Evolutionary conservation across 1,140 invertebrate species (phyloP), one percentile per base, ranked within the genome.

Genomic region (Zelostemma sp.): DNA sequence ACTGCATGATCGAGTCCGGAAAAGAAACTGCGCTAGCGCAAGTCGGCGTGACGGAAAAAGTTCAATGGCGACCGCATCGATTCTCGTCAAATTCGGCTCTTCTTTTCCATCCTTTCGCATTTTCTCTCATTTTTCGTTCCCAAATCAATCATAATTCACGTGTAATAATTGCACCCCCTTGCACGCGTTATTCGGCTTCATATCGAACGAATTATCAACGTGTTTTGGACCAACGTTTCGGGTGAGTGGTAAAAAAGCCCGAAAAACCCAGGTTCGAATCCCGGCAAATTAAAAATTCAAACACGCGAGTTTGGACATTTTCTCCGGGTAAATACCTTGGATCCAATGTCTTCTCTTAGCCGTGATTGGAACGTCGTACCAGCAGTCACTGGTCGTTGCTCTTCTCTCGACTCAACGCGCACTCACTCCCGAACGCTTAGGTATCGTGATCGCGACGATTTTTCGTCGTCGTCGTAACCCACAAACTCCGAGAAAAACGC

Each of bases 401-500:
- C 43, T 19, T 46, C 16, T 25, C 2, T 15, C 15, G 43, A 25
- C 14, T 46, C n/a, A n/a, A n/a, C n/a, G n/a, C 8, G 40, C 14
- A 9, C 17, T 19, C 43, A 14, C 25, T 50, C 8, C 28, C 25
- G 5, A 11, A 19, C 5, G 43, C 33, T 17, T n/a, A 17, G n/a
- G 48, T 50, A 17, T 50, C 28, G 48, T 35, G n/a, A 50, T 50
- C 48, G 17, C 33, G 12, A 17, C 38, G 35, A 25, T 35, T 46
- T 35, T 38, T 45, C 2, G 43, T n/a, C 9, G 18, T 21, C 14
- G 40, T 16, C 40, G 40, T 43, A 21, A 46, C 25, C 41, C 40
- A 41, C 25, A 46, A 47, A 56, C 33, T 25, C 51, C 56, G 45
- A 57, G 49, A 47, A 18, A 60, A 33, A 19, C 47, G 41, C 62